These are phyloP conservation scores for Zaprionus ghesquierei DNA, from an alignment of 1,140 invertebrate species.

Conservation along the genomic window DNA sequence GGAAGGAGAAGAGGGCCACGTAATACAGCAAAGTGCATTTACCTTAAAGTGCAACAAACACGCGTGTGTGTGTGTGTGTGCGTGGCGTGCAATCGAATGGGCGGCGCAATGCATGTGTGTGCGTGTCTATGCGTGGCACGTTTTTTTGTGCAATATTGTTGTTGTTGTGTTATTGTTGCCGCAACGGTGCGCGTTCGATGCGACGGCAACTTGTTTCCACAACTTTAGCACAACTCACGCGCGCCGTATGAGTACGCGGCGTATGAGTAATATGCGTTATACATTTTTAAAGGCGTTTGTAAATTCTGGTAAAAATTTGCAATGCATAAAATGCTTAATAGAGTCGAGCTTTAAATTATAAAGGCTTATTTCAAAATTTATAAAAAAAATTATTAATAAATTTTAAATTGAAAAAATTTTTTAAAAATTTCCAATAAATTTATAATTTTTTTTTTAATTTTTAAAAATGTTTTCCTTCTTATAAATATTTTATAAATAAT, in stretches of 20 bases:
- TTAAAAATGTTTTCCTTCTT: no score
- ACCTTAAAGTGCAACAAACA: constrained; percentile 63
- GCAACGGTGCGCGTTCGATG: constrained; percentile 9
- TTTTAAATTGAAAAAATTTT: no score
- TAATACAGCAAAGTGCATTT: constrained; percentile 62
- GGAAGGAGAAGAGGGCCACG: constrained; percentile 1
- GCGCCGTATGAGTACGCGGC: constrained; percentile 11
- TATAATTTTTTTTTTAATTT: no score
- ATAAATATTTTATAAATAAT: no score
- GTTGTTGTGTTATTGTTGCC: constrained; percentile 26
- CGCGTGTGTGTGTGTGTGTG: constrained; percentile 16
- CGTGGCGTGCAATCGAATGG: constrained; percentile 23
- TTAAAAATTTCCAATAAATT: no score
- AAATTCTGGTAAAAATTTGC: not conserved
- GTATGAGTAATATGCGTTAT: constrained; percentile 57
- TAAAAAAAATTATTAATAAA: no score
- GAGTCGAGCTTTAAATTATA: no score
- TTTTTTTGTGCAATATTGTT: constrained; percentile 68
- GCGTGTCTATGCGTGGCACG: constrained; percentile 63
- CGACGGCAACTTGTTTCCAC: constrained; percentile 44
- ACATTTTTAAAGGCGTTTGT: not conserved
- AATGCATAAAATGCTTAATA: not conserved
- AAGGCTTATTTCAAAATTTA: no score
- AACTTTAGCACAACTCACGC: constrained; percentile 7
- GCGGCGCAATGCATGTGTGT: not conserved